Percentiles rank a stretch among this genome's conserved stretches.
These are phyloP conservation scores for Lutjanus campechanus DNA, from an alignment of 2,797 vertebrate species.

Conservation along the genomic window DNA sequence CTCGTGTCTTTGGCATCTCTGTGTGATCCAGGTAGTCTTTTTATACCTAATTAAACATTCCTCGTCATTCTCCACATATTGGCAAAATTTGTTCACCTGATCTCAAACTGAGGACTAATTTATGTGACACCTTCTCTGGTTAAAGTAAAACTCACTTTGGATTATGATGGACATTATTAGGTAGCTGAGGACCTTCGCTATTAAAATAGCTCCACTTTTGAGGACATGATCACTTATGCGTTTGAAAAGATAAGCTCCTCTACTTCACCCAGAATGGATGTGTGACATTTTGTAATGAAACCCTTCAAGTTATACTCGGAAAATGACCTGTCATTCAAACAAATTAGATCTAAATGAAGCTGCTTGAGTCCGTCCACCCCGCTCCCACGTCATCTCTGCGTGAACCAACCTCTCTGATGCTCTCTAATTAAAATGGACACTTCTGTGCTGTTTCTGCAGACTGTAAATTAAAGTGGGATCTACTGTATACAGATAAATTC, in stretches of 20 bases:
- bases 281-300: conserved; percentile 68
- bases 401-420: conserved; percentile 34
- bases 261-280: conserved; percentile 53
- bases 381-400: conserved; percentile 37
- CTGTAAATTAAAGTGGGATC: conserved; percentile 25
- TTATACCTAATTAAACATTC: conserved; percentile 56
- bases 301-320: conserved; percentile 59
- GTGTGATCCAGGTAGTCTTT: conserved; percentile 60
- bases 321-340: conserved; percentile 76
- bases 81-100: not conserved
- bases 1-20: conserved; percentile 26
- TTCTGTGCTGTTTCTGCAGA: conserved; percentile 39
- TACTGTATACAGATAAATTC: conserved; percentile 12
- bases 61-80: not conserved
- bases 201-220: conserved; percentile 60
- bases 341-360: conserved; percentile 75
- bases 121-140: conserved; percentile 17
- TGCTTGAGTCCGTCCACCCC: conserved; percentile 60
- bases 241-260: conserved; percentile 61
- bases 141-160: conserved; percentile 31
- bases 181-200: conserved; percentile 26
- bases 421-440: conserved; percentile 67
- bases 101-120: not conserved
- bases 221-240: conserved; percentile 51
- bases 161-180: conserved; percentile 47